Evolutionary conservation across 2,888 invertebrate genomes (phyloP).

Genomic region (Sinodicranocentrus sp.): DNA sequence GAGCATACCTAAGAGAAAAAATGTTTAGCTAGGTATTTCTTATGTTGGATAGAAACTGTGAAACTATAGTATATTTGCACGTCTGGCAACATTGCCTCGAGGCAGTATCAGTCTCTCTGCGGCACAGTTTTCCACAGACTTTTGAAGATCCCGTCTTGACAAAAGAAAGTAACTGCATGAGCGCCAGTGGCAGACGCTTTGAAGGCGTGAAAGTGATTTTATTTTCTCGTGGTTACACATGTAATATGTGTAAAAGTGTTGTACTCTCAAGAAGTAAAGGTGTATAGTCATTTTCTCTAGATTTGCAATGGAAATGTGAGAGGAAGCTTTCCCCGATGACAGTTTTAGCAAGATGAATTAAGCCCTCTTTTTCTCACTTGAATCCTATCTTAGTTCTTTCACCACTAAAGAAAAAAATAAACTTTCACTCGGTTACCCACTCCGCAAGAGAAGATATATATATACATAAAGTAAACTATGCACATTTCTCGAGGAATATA

Average conservation of each 20-base stretch:
- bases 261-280: background rate
- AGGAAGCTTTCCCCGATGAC: slow-evolving; percentile 68
- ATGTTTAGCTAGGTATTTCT: too few species aligned
- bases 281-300: slow-evolving; percentile 2
- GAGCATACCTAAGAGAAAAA: too few species aligned
- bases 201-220: background rate
- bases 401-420: background rate
- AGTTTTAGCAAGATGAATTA: slow-evolving; percentile 72
- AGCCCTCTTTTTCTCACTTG: slow-evolving; percentile 34
- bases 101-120: too few species aligned
- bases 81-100: too few species aligned
- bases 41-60: too few species aligned
- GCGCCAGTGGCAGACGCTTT: background rate
- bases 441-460: background rate
- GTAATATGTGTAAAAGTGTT: too few species aligned
- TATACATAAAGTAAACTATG: too few species aligned
- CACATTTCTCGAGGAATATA: too few species aligned
- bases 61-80: too few species aligned
- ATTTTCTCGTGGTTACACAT: background rate
- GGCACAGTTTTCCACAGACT: background rate
- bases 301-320: slow-evolving; percentile 70
- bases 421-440: background rate
- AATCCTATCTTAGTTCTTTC: slow-evolving; percentile 42
- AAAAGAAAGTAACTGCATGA: background rate
- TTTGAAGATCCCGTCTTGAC: too few species aligned